These are phyloP conservation scores for Vultur gryphus DNA, from an alignment of 2,797 vertebrate genomes.

Conservation along the genomic window DNA sequence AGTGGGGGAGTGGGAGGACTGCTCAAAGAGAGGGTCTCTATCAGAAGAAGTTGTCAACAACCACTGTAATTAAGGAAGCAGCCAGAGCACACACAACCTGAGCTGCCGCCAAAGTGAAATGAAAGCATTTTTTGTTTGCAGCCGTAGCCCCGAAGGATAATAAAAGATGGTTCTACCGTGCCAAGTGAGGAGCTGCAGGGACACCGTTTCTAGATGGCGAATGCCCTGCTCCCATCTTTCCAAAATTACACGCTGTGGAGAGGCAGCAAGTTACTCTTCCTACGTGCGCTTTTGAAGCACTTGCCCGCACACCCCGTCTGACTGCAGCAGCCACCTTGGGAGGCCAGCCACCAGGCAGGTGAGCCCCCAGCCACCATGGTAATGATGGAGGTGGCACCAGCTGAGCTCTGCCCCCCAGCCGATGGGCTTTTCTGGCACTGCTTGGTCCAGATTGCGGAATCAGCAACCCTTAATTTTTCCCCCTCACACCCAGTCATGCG, in stretches of 20 bases:
- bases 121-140: slow-evolving; percentile 62
- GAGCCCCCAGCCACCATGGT: not conserved
- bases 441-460: not conserved
- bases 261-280: not conserved
- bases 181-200: slow-evolving; percentile 23
- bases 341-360: not conserved
- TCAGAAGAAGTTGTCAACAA: slow-evolving; percentile 55
- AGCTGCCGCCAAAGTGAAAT: slow-evolving; percentile 21
- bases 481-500: accelerated
- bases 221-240: not conserved
- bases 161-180: slow-evolving; percentile 9
- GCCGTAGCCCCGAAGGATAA: not conserved
- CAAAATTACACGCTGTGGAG: not conserved
- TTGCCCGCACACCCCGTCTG: accelerated
- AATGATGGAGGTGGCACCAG: not conserved
- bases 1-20: not conserved
- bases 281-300: not conserved
- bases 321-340: not conserved
- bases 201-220: not conserved
- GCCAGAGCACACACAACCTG: slow-evolving; percentile 40
- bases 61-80: slow-evolving; percentile 53
- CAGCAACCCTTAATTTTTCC: not conserved
- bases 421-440: not conserved
- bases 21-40: slow-evolving; percentile 57
- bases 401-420: not conserved